Conservation (phyloP, 2,888 invertebrate species). For the Sthenelais limicola region DNA sequence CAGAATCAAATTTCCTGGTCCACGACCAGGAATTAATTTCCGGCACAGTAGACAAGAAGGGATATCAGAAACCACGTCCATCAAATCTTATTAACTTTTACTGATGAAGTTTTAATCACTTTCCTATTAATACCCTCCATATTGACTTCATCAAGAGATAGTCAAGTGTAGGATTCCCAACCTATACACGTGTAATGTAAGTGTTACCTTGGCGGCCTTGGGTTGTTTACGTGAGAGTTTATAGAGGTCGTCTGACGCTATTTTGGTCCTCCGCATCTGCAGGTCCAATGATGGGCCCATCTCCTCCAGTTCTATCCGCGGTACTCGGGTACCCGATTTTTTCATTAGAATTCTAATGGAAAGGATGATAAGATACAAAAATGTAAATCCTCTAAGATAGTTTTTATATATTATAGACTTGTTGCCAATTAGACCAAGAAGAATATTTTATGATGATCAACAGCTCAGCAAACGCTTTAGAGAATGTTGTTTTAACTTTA, state of each 20-base stretch:
- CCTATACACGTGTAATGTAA: too few species aligned
- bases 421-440: too few species aligned
- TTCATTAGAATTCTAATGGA: slow-evolving; percentile 82
- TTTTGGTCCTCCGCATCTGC: slow-evolving; percentile 85
- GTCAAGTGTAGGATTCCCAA: too few species aligned
- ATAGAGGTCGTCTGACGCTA: slow-evolving; percentile 89
- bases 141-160: too few species aligned
- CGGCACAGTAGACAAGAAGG: too few species aligned
- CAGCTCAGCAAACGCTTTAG: background rate
- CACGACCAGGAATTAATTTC: too few species aligned
- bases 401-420: background rate
- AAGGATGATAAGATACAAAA: too few species aligned
- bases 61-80: too few species aligned
- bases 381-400: background rate
- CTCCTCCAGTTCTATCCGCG: slow-evolving; percentile 92
- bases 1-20: too few species aligned
- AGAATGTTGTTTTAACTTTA: background rate
- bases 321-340: slow-evolving; percentile 91
- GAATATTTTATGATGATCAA: background rate
- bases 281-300: slow-evolving; percentile 95
- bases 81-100: too few species aligned
- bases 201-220: slow-evolving; percentile 66
- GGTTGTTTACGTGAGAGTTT: slow-evolving; percentile 69
- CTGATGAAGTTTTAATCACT: too few species aligned
- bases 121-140: too few species aligned